phyloP scores from a whole-genome alignment of 2,113 vertebrate genomes.

The Terrapene triunguis region DNA sequence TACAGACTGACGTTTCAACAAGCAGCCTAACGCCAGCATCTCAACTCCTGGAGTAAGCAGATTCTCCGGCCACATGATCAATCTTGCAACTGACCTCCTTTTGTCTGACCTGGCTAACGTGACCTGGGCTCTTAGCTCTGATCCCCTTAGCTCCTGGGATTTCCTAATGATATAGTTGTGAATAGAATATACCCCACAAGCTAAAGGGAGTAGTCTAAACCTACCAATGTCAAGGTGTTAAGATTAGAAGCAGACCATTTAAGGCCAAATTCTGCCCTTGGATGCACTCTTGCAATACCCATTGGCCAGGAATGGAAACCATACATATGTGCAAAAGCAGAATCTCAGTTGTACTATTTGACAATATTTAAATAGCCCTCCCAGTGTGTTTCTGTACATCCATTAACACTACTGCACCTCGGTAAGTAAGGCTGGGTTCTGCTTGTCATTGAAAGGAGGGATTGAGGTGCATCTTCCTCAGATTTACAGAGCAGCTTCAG shows the following conservation, averaged over 20 bases:
- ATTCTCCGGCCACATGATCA: background rate
- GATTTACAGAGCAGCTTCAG: background rate
- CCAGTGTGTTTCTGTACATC: background rate
- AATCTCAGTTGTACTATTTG: background rate
- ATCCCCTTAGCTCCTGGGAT: background rate
- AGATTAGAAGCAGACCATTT: background rate
- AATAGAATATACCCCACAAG: background rate
- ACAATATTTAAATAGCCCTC: background rate
- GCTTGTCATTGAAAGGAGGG: background rate
- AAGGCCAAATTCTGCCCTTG: background rate
- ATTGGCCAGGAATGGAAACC: background rate
- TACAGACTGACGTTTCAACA: conserved; percentile 54
- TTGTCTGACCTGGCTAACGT: background rate
- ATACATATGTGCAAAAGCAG: background rate
- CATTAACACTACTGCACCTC: background rate
- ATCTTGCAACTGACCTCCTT: background rate
- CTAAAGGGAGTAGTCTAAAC: background rate
- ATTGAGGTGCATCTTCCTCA: background rate
- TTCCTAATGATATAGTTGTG: background rate
- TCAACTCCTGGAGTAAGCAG: background rate
- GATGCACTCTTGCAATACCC: background rate
- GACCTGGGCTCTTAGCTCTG: background rate
- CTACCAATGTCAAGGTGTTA: background rate
- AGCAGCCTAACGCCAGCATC: background rate
- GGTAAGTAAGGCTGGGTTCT: background rate